These are phyloP conservation scores for Synergus itoensis DNA, from an alignment of 2,888 invertebrate species.

Conservation along the genomic window DNA sequence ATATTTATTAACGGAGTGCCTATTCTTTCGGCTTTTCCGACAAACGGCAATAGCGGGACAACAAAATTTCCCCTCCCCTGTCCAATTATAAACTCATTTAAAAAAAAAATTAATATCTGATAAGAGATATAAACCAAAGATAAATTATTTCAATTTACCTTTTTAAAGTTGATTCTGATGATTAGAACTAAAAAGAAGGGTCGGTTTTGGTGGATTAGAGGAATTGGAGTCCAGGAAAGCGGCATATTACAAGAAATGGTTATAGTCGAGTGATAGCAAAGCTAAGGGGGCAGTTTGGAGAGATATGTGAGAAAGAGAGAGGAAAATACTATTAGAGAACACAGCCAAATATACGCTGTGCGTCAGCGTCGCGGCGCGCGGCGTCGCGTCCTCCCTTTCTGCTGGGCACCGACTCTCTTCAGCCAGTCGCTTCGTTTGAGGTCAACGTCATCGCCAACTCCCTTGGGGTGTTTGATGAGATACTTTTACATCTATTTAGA, in stretches of 20 bases:
- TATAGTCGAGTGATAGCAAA: slow-evolving; percentile 12
- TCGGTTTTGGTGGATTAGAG: background rate
- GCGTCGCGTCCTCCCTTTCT: slow-evolving; percentile 71
- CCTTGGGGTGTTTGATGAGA: slow-evolving; percentile 43
- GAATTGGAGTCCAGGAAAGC: background rate
- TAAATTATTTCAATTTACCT: too few relatives aligned
- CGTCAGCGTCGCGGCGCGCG: slow-evolving; percentile 78
- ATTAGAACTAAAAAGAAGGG: background rate
- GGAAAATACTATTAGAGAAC: slow-evolving; percentile 48
- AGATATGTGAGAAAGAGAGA: slow-evolving; percentile 30
- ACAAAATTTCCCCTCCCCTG: too few relatives aligned
- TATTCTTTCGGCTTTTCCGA: too few relatives aligned
- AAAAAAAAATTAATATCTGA: too few relatives aligned
- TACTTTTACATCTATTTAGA: slow-evolving; percentile 36
- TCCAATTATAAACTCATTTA: too few relatives aligned
- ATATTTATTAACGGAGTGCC: too few relatives aligned
- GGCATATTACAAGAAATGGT: background rate
- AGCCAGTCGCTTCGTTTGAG: slow-evolving; percentile 71
- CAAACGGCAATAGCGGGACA: too few relatives aligned
- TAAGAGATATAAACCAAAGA: too few relatives aligned
- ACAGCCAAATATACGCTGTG: slow-evolving; percentile 77
- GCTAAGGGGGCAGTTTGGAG: slow-evolving; percentile 25
- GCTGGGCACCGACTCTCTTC: slow-evolving; percentile 55
- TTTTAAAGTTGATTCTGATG: background rate
- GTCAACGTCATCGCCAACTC: slow-evolving; percentile 74